Percentiles rank a stretch among this genome's conserved stretches.
phyloP scores from a whole-genome alignment of 2,888 invertebrate species.

The Parapristionchus giblindavisi region DNA sequence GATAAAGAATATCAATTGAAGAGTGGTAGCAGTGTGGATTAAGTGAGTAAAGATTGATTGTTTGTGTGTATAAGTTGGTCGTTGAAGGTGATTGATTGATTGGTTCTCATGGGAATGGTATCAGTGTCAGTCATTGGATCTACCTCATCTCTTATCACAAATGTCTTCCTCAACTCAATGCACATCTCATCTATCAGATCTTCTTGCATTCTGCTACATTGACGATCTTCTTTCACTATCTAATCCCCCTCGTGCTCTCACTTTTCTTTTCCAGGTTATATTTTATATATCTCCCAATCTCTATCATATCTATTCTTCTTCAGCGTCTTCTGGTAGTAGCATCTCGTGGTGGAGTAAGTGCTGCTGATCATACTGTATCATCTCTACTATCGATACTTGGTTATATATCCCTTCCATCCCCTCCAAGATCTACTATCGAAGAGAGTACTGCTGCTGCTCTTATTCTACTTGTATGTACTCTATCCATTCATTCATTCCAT shows the following conservation, averaged over 20 bases:
- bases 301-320: not conserved
- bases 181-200: slow-evolving; percentile 37
- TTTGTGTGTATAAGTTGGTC: not conserved
- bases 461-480: slow-evolving; percentile 14
- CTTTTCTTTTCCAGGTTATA: slow-evolving; percentile 30
- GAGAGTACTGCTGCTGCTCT: slow-evolving; percentile 26
- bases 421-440: slow-evolving; percentile 18
- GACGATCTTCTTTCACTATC: slow-evolving; percentile 36
- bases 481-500: not conserved
- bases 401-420: not conserved
- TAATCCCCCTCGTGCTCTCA: slow-evolving; percentile 27
- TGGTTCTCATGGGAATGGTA: not conserved
- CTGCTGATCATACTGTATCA: slow-evolving; percentile 17
- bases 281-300: not conserved
- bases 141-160: not conserved
- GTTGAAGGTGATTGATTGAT: not conserved
- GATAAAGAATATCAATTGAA: too few relatives aligned
- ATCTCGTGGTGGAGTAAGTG: slow-evolving; percentile 9
- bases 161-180: slow-evolving; percentile 1
- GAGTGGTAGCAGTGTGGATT: too few relatives aligned
- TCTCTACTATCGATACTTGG: slow-evolving; percentile 31
- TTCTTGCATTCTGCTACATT: slow-evolving; percentile 36
- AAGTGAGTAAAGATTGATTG: too few relatives aligned
- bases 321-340: slow-evolving; percentile 31
- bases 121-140: too few relatives aligned